A percentile compares a stretch with the other conserved stretches of the same genome.
Conservation (phyloP, 2,113 vertebrate species). For the Psittacus erithacus region DNA sequence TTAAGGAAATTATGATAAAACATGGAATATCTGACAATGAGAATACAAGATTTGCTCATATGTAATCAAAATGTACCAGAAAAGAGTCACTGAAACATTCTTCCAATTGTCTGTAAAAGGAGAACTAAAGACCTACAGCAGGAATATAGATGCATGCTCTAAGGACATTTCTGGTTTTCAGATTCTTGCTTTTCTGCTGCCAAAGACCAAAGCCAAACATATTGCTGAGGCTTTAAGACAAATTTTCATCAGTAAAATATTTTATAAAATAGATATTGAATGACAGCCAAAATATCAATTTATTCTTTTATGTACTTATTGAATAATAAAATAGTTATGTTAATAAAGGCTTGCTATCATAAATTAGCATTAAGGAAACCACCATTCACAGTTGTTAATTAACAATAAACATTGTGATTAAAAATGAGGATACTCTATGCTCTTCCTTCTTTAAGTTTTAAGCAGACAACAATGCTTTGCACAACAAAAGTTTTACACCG, state of each 20-base stretch:
- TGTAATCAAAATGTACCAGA: slow-evolving; percentile 73
- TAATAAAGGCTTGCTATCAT: slow-evolving; percentile 43
- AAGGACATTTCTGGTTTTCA: slow-evolving; percentile 74
- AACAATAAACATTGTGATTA: slow-evolving; percentile 36
- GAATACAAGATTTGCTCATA: slow-evolving; percentile 70
- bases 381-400: slow-evolving; percentile 61
- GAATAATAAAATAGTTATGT: slow-evolving; percentile 69
- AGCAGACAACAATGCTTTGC: background rate
- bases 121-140: slow-evolving; percentile 75
- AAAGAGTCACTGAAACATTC: slow-evolving; percentile 75
- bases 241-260: slow-evolving; percentile 81
- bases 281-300: slow-evolving; percentile 68
- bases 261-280: slow-evolving; percentile 77
- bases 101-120: slow-evolving; percentile 75
- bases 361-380: slow-evolving; percentile 53
- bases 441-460: background rate
- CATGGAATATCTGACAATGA: slow-evolving; percentile 46
- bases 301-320: slow-evolving; percentile 62
- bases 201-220: slow-evolving; percentile 76
- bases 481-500: background rate
- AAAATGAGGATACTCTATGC: background rate
- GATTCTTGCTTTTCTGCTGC: slow-evolving; percentile 69
- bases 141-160: slow-evolving; percentile 69
- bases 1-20: slow-evolving; percentile 59
- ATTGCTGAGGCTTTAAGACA: slow-evolving; percentile 76